Evolutionary conservation across 2,797 vertebrate genomes (phyloP).

Genomic region (Acanthopagrus latus): DNA sequence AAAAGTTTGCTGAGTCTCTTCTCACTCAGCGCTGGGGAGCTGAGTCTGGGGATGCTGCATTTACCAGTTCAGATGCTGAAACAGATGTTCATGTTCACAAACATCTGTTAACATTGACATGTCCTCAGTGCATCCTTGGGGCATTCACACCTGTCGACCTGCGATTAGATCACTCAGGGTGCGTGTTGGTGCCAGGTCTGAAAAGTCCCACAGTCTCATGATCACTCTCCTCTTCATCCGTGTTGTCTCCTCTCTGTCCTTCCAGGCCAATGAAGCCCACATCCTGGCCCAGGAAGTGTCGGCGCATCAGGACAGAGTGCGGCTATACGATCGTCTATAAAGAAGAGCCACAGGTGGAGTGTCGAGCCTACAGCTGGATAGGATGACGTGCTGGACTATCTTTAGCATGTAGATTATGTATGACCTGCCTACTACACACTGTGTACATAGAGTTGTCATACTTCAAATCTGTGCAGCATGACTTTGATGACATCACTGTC

Average conservation of each 20-base stretch:
- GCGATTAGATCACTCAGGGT: too few species aligned
- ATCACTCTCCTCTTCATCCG: background rate
- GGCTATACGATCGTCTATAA: conserved; percentile 75
- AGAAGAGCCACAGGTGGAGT: conserved; percentile 66
- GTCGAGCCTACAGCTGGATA: conserved; percentile 80
- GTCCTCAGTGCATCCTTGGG: too few species aligned
- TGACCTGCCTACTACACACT: background rate
- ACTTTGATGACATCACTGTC: background rate
- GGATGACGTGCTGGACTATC: conserved; percentile 54
- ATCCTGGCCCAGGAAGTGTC: conserved; percentile 79
- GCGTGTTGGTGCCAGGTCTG: too few species aligned
- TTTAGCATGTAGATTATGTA: conserved; percentile 5
- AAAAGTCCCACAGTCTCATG: background rate
- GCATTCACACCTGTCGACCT: too few species aligned
- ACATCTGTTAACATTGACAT: too few species aligned
- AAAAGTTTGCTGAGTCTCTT: too few species aligned
- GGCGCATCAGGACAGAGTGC: conserved; percentile 63
- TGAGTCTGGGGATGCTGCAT: too few species aligned
- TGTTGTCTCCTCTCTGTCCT: background rate
- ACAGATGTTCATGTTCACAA: too few species aligned
- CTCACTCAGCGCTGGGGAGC: too few species aligned
- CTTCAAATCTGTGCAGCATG: background rate
- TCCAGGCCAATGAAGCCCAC: conserved; percentile 78
- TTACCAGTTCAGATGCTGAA: too few species aligned
- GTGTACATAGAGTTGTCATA: conserved; percentile 6